These are phyloP conservation scores for Junco hyemalis DNA, from an alignment of 2,113 vertebrate genomes.

Conservation along the genomic window DNA sequence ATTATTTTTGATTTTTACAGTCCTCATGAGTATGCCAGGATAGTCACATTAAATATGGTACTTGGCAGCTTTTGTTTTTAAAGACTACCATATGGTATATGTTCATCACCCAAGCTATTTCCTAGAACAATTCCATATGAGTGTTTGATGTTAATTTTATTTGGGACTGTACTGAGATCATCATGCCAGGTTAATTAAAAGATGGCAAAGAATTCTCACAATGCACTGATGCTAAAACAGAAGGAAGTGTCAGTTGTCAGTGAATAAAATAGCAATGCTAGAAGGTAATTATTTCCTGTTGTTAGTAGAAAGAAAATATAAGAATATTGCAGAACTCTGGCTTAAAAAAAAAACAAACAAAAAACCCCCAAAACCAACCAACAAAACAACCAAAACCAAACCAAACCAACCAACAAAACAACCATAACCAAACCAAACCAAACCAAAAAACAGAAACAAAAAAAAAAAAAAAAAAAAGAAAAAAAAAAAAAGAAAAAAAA, in stretches of 20 bases:
- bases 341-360: background rate
- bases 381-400: background rate
- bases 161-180: constrained; percentile 26
- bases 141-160: constrained; percentile 58
- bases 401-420: background rate
- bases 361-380: background rate
- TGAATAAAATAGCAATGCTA: constrained; percentile 1
- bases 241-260: constrained; percentile 31
- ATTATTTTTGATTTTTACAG: constrained; percentile 55
- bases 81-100: constrained; percentile 60
- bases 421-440: background rate
- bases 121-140: constrained; percentile 38
- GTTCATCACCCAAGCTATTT: constrained; percentile 35
- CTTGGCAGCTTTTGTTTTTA: constrained; percentile 61
- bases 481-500: background rate
- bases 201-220: constrained; percentile 38
- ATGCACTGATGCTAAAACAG: constrained; percentile 42
- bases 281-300: constrained; percentile 30
- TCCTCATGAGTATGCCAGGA: constrained; percentile 13
- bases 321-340: background rate
- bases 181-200: constrained; percentile 64
- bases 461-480: no score
- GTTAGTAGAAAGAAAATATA: constrained; percentile 5
- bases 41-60: constrained; percentile 32
- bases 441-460: background rate